Base-by-base conservation (phyloP, 2,113 vertebrate genomes). In the Erythrocebus patas region DNA sequence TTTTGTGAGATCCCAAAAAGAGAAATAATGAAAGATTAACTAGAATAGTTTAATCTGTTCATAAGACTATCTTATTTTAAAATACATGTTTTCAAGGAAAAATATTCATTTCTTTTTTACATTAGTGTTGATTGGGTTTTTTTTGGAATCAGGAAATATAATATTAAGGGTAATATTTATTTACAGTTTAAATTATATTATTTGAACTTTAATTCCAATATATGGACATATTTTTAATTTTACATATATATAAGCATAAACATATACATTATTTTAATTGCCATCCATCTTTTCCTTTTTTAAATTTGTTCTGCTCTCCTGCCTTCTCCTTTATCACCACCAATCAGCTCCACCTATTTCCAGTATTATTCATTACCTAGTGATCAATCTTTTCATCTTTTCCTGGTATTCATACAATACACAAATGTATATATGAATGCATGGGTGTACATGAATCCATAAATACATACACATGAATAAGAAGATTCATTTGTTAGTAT, bases 161-260 rank as follows among this genome's bases (percentile, higher is more conserved):
- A 30, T 9, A 48, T 0, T 22, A 38, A 70, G 1, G 13, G 0
- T 1, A 20, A 27, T 40, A 22, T 5, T 88, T 59, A 23, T 72
- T 92, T 55, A 85, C 45, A 59, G 80, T 5, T 80, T 73, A 45
- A 81, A 48, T 81, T 23, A 50, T 38, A 43, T 32, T 43, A 35
- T 73, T 93, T 75, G 14, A 86, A 14, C n/a, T 93, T 93, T 66
- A 76, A 82, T 90, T 59, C 8, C 17, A 84, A 43, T 50, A 23
- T 12, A 23, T 30, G 1, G 2, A 30, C 1, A 85, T 9, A 85
- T 52, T 48, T 90, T 50, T 27, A 55, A 72, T 25, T 93, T 57
- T 73, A 80, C 4, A 27, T 16, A 22, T 68, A 23, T n/a, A 6
- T 66, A 70, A 10, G 2, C 50, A 16, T 97, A 30, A 73, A 57